Conservation (phyloP, 2,888 invertebrate species). For the Zelleria hepariella region DNA sequence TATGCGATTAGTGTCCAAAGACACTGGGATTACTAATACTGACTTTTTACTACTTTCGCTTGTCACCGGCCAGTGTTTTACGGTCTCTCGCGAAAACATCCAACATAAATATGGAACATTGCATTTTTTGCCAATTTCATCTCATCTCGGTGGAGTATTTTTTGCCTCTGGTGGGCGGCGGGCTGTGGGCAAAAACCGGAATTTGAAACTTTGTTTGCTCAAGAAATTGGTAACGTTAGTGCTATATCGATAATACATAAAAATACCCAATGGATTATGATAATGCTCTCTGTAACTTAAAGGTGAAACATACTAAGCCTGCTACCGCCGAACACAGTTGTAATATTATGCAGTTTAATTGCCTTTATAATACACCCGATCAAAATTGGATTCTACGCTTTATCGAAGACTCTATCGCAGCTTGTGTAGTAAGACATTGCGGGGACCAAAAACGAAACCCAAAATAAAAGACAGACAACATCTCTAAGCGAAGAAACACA, state of each 20-base stretch:
- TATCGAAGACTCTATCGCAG: too few species aligned
- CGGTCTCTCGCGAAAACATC: slow-evolving; percentile 24
- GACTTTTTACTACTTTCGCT: slow-evolving; percentile 52
- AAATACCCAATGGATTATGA: neutral
- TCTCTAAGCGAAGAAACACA: neutral
- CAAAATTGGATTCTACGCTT: too few species aligned
- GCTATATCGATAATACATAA: neutral
- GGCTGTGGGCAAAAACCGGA: neutral
- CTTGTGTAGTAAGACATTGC: neutral
- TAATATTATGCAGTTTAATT: too few species aligned
- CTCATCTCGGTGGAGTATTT: neutral
- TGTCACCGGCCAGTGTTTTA: slow-evolving; percentile 27
- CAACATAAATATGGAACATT: neutral
- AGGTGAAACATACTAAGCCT: too few species aligned
- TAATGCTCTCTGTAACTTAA: too few species aligned
- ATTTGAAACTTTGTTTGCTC: neutral
- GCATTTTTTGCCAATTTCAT: neutral
- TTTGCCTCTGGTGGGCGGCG: neutral
- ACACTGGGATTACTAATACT: slow-evolving; percentile 3
- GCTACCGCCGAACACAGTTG: too few species aligned
- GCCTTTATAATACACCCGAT: too few species aligned
- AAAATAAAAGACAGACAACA: neutral
- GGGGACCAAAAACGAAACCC: neutral
- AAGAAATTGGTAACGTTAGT: neutral
- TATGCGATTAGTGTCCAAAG: slow-evolving; percentile 27